These are phyloP conservation scores for Drosophila lacertosa DNA, from an alignment of 1,140 invertebrate species.

Conservation along the genomic window DNA sequence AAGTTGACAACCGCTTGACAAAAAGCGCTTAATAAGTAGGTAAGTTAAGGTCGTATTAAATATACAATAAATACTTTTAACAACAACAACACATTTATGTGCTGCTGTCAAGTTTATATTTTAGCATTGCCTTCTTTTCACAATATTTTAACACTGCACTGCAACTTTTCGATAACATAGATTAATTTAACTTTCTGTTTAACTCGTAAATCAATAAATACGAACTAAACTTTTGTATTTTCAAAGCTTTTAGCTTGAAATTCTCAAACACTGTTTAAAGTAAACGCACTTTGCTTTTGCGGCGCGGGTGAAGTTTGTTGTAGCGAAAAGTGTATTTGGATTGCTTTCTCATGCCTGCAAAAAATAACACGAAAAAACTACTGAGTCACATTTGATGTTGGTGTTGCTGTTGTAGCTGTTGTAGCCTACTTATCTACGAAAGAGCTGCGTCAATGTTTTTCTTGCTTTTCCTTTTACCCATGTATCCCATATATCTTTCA, in stretches of 20 bases:
- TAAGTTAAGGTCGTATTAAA: no score
- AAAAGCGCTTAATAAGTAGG: no score
- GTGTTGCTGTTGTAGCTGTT: slow-evolving; percentile 31
- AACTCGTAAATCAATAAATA: no score
- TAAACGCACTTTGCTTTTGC: background rate
- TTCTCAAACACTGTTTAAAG: slow-evolving; percentile 2
- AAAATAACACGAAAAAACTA: background rate
- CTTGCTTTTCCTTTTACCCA: slow-evolving; percentile 28
- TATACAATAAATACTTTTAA: no score
- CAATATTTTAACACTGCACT: no score
- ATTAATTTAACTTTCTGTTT: background rate
- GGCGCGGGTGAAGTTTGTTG: background rate
- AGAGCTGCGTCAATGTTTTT: slow-evolving; percentile 32
- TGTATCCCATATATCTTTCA: slow-evolving; percentile 16
- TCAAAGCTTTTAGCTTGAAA: background rate
- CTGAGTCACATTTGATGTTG: slow-evolving; percentile 10
- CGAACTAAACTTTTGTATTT: background rate
- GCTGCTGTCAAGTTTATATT: background rate
- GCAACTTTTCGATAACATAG: no score
- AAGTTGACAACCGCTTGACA: background rate
- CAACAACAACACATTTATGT: no score
- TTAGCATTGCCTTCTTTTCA: background rate
- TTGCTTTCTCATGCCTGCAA: slow-evolving; percentile 3
- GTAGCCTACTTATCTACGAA: slow-evolving; percentile 37
- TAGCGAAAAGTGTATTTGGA: background rate